Evolutionary conservation across 2,113 vertebrate species (phyloP), one percentile per base, ranked within the genome.

Genomic region (Megaceryle maxima): DNA sequence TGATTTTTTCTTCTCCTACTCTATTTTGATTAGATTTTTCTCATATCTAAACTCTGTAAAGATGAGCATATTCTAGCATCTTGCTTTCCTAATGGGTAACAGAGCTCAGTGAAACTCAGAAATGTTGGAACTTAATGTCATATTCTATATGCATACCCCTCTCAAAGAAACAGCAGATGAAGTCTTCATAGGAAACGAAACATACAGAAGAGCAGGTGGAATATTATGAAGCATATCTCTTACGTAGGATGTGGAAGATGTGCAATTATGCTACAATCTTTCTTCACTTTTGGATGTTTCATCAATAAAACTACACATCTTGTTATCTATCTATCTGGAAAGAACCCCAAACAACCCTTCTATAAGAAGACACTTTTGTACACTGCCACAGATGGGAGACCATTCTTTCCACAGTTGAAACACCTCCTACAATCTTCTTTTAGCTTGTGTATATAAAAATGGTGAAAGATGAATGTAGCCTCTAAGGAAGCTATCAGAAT

Each of bases 401-500:
- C 18, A 43, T 80, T 83, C 55, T 73, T 37, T 88, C 25, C 35
- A 56, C 35, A 94, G 62, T 48, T 2, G 16, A 72, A 94, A 89
- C n/a, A 92, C 31, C 73, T 83, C 76, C 68, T 70, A 74, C 75
- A 70, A 69, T 57, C 41, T 83, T 90, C 11, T 83, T 91, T 60
- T 57, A 88, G 5, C 18, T 57, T 83, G 26, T 88, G 68, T 77
- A 86, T 57, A 57, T 69, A 83, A 74, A 94, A 87, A 87, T 74
- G 37, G 37, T 66, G 17, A 55, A 80, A 94, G 64, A 92, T 87
- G 20, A 92, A 92, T 83, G 46, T 10, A 91, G n/a, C 28, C 41
- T 87, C 50, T 59, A 67, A 92, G 63, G 31, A 97, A 90, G 50
- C 21, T 80, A 69, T 50, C 39, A 88, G 41, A 92, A 95, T n/a